Conservation (phyloP, 64 coral and sea anemone genomes). For the Stylophora pistillata region DNA sequence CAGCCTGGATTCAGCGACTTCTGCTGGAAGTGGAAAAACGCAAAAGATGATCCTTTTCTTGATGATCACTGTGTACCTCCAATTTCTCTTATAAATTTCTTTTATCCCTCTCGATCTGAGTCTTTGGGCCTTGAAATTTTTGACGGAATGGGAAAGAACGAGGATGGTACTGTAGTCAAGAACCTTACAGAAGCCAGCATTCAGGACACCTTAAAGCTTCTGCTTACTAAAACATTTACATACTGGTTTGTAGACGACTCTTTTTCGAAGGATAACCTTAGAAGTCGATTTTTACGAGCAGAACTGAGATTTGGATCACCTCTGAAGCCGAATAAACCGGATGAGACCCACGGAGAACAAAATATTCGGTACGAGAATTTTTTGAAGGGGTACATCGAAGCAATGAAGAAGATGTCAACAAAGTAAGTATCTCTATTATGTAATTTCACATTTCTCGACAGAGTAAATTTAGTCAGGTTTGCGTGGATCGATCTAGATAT, state of each 20-base stretch:
- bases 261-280: slow-evolving; percentile 58
- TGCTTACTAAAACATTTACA: slow-evolving; percentile 73
- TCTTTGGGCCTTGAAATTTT: background rate
- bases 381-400: slow-evolving; percentile 34
- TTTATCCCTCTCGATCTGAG: slow-evolving; percentile 62
- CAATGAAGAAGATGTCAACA: slow-evolving; percentile 42
- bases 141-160: slow-evolving; percentile 45
- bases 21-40: slow-evolving; percentile 64
- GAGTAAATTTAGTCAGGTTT: background rate
- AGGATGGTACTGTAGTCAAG: background rate
- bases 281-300: slow-evolving; percentile 84
- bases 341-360: background rate
- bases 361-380: slow-evolving; percentile 36
- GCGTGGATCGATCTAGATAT: background rate
- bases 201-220: slow-evolving; percentile 52
- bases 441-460: background rate
- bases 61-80: slow-evolving; percentile 75
- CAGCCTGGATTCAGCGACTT: slow-evolving; percentile 65
- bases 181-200: slow-evolving; percentile 65
- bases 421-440: slow-evolving; percentile 45
- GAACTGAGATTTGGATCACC: slow-evolving; percentile 88
- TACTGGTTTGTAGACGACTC: slow-evolving; percentile 89
- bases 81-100: slow-evolving; percentile 86
- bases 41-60: slow-evolving; percentile 58
- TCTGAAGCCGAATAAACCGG: slow-evolving; percentile 9